Conservation (phyloP, 2,888 invertebrate species). For the Creontiades dilutus region DNA sequence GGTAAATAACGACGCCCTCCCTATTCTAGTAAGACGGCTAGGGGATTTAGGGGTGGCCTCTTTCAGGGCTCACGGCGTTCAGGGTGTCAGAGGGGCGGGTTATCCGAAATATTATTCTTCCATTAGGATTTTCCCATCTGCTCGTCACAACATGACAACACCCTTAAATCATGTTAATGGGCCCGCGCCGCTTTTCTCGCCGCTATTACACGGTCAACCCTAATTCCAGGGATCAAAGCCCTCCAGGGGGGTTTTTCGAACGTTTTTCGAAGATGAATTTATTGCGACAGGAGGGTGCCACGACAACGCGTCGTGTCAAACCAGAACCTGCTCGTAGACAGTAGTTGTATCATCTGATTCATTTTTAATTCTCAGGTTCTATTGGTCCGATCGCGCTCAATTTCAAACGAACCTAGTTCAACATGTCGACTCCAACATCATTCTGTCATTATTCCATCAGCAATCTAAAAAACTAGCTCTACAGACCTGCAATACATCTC, state of each 20-base stretch:
- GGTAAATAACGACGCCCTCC: slow-evolving; percentile 46
- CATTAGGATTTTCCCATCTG: slow-evolving; percentile 70
- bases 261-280: background rate
- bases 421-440: too few species aligned
- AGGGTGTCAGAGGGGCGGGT: slow-evolving; percentile 43
- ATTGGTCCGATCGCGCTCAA: too few species aligned
- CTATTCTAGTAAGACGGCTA: slow-evolving; percentile 41
- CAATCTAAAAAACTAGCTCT: too few species aligned
- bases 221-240: slow-evolving; percentile 13
- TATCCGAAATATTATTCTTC: slow-evolving; percentile 70
- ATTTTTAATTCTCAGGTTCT: too few species aligned
- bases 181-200: slow-evolving; percentile 6
- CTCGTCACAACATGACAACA: slow-evolving; percentile 68
- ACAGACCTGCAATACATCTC: too few species aligned
- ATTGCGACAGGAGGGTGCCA: background rate
- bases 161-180: slow-evolving; percentile 69
- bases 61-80: slow-evolving; percentile 33
- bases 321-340: background rate
- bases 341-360: background rate
- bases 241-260: slow-evolving; percentile 4
- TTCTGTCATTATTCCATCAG: too few species aligned
- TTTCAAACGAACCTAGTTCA: too few species aligned
- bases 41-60: slow-evolving; percentile 41
- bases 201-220: slow-evolving; percentile 38
- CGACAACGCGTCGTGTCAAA: background rate